Evolutionary conservation across 2,888 invertebrate genomes (phyloP).

Genomic region (Spilosoma lubricipeda): DNA sequence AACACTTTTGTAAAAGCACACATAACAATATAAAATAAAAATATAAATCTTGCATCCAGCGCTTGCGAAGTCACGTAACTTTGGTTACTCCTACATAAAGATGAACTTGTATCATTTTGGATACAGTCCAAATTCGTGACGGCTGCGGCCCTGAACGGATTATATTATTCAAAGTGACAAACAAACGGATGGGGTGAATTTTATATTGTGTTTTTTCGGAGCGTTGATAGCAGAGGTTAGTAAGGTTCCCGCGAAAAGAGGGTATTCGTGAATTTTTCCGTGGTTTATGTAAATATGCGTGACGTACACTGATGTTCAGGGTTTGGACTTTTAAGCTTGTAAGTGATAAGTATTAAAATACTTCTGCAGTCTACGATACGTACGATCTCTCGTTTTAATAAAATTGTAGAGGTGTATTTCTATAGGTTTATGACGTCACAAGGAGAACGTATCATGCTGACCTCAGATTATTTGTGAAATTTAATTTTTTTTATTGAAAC

Average conservation of each 20-base stretch:
- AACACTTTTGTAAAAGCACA: slow-evolving; percentile 18
- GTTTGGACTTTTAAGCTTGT: background rate
- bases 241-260: background rate
- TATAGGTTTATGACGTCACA: no score
- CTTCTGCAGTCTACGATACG: no score
- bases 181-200: slow-evolving; percentile 47
- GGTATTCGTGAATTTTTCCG: background rate
- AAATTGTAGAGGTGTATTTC: no score
- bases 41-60: slow-evolving; percentile 37
- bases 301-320: background rate
- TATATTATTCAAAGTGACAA: slow-evolving; percentile 63
- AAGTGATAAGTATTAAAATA: background rate
- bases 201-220: slow-evolving; percentile 39
- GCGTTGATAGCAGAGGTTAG: slow-evolving; percentile 30
- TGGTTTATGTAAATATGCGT: background rate
- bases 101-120: slow-evolving; percentile 60
- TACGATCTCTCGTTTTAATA: no score
- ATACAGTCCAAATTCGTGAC: slow-evolving; percentile 58
- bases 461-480: no score
- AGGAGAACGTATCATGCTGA: background rate
- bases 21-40: slow-evolving; percentile 27
- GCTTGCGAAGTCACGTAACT: slow-evolving; percentile 54
- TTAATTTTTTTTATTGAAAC: no score
- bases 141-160: slow-evolving; percentile 49
- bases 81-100: slow-evolving; percentile 52